Percentiles rank a stretch among this genome's conserved stretches.
These are phyloP conservation scores for Opisthocomus hoazin DNA, from an alignment of 2,113 vertebrate species.

Conservation along the genomic window DNA sequence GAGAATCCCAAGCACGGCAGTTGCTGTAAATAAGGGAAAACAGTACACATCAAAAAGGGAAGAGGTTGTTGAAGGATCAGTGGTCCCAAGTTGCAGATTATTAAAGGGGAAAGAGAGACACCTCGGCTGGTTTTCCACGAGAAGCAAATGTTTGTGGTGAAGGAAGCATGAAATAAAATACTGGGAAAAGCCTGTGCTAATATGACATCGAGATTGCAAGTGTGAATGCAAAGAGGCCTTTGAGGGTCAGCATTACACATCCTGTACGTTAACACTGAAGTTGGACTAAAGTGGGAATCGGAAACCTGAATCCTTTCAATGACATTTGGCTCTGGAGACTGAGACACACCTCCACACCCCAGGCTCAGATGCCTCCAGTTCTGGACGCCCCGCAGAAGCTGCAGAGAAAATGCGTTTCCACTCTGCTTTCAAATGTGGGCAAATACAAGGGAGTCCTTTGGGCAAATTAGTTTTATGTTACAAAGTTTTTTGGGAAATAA, in stretches of 20 bases:
- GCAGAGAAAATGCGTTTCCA: not conserved
- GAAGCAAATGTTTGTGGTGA: not conserved
- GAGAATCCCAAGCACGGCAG: slow-evolving; percentile 40
- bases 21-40: slow-evolving; percentile 52
- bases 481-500: not conserved
- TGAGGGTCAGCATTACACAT: not conserved
- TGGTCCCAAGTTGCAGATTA: not conserved
- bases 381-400: not conserved
- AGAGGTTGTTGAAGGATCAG: slow-evolving; percentile 31
- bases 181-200: not conserved
- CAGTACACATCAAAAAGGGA: slow-evolving; percentile 35
- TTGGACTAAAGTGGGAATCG: not conserved
- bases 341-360: not conserved
- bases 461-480: not conserved
- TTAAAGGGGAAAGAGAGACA: not conserved
- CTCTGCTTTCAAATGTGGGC: not conserved
- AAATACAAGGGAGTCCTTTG: not conserved
- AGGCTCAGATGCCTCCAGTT: not conserved
- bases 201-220: not conserved
- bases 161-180: slow-evolving; percentile 31
- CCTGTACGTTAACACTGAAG: not conserved
- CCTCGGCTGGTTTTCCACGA: not conserved
- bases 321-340: not conserved
- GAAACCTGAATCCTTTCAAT: slow-evolving; percentile 3
- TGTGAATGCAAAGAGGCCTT: slow-evolving; percentile 7